These are phyloP conservation scores for Pagetopsis macropterus DNA, from an alignment of 2,797 vertebrate genomes.

Conservation along the genomic window DNA sequence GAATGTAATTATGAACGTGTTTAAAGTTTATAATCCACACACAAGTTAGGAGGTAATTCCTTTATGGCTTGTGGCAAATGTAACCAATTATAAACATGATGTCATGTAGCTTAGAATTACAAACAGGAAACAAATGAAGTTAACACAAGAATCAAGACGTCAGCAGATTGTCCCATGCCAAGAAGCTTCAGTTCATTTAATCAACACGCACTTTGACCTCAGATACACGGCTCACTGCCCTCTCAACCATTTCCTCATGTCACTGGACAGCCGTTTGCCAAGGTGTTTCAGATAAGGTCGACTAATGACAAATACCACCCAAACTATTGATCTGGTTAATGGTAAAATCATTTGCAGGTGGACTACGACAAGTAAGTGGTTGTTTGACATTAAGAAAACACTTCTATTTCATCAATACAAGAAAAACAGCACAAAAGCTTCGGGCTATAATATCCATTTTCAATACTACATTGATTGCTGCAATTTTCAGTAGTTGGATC, in stretches of 20 bases:
- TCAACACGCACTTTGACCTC: background rate
- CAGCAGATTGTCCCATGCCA: background rate
- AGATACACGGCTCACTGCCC: background rate
- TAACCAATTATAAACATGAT: background rate
- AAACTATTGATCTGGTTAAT: background rate
- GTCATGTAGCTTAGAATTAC: background rate
- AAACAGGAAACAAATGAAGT: background rate
- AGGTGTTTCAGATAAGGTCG: background rate
- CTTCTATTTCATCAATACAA: background rate
- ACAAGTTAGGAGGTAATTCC: background rate
- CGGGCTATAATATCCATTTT: background rate
- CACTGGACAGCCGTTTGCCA: background rate
- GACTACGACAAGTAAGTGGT: background rate
- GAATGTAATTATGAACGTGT: background rate
- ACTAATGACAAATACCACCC: background rate
- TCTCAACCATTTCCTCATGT: conserved; percentile 6
- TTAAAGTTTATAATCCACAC: background rate
- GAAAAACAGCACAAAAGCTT: background rate
- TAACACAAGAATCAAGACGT: background rate
- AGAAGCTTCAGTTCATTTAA: conserved; percentile 1
- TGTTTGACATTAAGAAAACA: background rate
- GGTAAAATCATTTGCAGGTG: background rate
- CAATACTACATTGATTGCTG: background rate
- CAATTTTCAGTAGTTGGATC: background rate
- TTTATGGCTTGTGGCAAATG: background rate